Percentiles rank a stretch among this genome's conserved stretches.
Evolutionary conservation across 2,113 vertebrate species (phyloP).

Genomic region (Peucedramus taeniatus): DNA sequence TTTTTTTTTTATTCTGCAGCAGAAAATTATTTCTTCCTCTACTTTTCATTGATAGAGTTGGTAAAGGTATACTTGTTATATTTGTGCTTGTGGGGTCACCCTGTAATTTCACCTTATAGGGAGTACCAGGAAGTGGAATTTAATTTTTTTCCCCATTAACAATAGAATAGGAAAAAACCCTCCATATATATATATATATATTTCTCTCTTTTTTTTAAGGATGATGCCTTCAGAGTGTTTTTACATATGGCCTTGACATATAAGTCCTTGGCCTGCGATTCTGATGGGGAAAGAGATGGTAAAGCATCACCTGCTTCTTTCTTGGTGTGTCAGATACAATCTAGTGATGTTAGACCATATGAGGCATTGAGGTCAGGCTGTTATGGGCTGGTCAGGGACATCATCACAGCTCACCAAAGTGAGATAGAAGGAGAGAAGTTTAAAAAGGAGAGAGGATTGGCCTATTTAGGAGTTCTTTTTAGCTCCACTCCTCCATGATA

Average conservation of each 20-base stretch:
- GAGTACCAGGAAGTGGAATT: background rate
- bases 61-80: background rate
- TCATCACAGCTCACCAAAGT: background rate
- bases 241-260: background rate
- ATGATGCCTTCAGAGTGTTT: background rate
- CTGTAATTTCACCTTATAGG: background rate
- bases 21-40: background rate
- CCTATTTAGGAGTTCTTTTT: background rate
- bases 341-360: background rate
- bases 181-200: background rate
- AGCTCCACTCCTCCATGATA: background rate
- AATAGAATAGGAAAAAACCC: background rate
- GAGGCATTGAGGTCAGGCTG: background rate
- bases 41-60: background rate
- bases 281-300: background rate
- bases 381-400: background rate
- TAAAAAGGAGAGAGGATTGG: background rate
- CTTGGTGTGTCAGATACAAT: background rate
- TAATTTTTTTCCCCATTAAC: background rate
- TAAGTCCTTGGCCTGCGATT: background rate
- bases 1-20: background rate
- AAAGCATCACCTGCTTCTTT: background rate
- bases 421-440: background rate
- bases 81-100: background rate
- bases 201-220: background rate